These are phyloP conservation scores for Peromyscus attwateri DNA, from an alignment of 2,797 vertebrate genomes.

Conservation along the genomic window DNA sequence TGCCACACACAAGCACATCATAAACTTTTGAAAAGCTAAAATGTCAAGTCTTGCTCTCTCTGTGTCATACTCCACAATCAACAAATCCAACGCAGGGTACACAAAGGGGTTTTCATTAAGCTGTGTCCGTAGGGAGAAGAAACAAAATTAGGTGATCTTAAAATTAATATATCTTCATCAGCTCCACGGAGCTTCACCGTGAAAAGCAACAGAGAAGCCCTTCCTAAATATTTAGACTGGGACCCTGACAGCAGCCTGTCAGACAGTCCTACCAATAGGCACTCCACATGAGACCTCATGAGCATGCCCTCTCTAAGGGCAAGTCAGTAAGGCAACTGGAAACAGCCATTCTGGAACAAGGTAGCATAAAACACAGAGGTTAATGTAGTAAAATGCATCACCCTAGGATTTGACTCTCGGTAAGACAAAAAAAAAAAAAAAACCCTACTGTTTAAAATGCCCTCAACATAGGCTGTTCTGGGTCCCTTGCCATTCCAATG, in stretches of 20 bases:
- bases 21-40: slow-evolving; percentile 66
- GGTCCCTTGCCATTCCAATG: not conserved
- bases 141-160: slow-evolving; percentile 33
- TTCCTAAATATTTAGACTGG: not conserved
- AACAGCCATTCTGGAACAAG: not conserved
- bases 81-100: slow-evolving; percentile 57
- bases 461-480: not conserved
- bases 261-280: not conserved
- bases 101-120: slow-evolving; percentile 69
- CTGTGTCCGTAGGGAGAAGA: slow-evolving; percentile 65
- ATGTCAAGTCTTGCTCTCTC: slow-evolving; percentile 62
- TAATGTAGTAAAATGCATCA: not conserved
- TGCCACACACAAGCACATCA: slow-evolving; percentile 65
- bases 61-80: slow-evolving; percentile 70
- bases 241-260: not conserved
- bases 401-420: not conserved
- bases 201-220: not conserved
- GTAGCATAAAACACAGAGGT: not conserved
- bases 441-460: not conserved
- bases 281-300: not conserved
- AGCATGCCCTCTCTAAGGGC: not conserved
- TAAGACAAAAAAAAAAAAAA: not conserved
- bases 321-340: slow-evolving; percentile 1
- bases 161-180: slow-evolving; percentile 63
- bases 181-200: not conserved